phyloP scores from a whole-genome alignment of 2,113 vertebrate species.

The Turdus rufiventris region DNA sequence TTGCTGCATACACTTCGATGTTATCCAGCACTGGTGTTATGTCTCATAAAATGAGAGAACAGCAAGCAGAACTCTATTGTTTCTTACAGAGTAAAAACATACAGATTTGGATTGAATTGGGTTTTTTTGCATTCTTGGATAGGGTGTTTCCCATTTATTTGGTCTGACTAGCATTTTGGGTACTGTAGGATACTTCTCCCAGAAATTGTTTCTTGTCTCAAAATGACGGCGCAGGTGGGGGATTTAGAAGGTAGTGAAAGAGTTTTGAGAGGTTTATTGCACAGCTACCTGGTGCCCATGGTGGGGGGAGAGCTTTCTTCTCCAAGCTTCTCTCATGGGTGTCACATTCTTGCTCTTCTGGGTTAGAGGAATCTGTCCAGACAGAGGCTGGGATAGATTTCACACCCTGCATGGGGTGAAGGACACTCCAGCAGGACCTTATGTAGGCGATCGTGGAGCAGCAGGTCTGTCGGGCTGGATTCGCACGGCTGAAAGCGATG shows the following conservation, averaged over 20 bases:
- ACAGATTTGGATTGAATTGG: background rate
- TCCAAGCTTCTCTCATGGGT: background rate
- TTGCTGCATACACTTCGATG: background rate
- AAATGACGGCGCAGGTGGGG: background rate
- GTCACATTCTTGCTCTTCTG: background rate
- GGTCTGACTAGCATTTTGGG: background rate
- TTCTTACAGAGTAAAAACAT: background rate
- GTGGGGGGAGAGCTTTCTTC: background rate
- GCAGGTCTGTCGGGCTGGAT: background rate
- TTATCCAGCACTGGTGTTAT: rapidly evolving
- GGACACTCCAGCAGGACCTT: background rate
- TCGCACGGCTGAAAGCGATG: no score
- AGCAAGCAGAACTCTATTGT: background rate
- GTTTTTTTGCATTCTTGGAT: background rate
- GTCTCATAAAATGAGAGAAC: background rate
- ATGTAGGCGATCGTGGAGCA: rapidly evolving
- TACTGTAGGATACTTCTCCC: background rate
- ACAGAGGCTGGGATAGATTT: background rate
- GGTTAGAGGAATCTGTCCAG: background rate
- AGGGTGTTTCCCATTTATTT: background rate
- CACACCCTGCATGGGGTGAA: rapidly evolving
- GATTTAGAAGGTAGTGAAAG: background rate
- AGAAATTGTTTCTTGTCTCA: background rate
- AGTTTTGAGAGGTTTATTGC: background rate
- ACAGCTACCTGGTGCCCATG: background rate